Conservation (phyloP, 2,113 vertebrate genomes). For the Machaerirhynchus nigripectus region DNA sequence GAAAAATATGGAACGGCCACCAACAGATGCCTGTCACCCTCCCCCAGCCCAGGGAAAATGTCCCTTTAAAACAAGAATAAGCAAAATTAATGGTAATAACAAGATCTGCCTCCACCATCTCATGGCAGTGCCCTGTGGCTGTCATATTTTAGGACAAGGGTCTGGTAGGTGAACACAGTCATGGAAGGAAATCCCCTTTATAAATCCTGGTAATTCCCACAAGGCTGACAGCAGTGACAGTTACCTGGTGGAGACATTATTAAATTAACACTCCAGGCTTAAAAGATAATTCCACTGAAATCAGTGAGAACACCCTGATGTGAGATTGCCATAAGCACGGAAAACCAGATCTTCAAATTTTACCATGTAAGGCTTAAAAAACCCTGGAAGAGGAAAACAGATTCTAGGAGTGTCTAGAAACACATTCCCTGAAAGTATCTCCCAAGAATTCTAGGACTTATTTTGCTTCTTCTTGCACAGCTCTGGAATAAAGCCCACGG, state of each 20-base stretch:
- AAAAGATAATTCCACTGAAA: background rate
- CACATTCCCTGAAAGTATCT: background rate
- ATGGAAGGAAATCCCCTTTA: background rate
- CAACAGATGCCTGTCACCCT: background rate
- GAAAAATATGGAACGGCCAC: background rate
- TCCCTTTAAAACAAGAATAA: background rate
- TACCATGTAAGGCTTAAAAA: background rate
- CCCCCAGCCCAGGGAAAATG: rapidly evolving
- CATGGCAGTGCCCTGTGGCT: background rate
- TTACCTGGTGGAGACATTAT: background rate
- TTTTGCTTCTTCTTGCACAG: background rate
- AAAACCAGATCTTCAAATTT: background rate
- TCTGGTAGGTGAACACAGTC: background rate
- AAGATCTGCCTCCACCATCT: background rate
- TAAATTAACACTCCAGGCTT: background rate
- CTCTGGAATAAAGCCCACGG: background rate
- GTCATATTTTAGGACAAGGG: background rate
- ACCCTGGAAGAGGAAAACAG: background rate
- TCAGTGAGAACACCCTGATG: background rate
- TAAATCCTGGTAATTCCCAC: background rate
- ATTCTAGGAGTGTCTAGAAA: background rate
- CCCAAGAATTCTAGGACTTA: background rate
- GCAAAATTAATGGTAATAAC: background rate
- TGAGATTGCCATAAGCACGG: background rate
- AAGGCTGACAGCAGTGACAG: background rate